phyloP scores from a whole-genome alignment of 2,113 vertebrate genomes.

The Podiceps cristatus region DNA sequence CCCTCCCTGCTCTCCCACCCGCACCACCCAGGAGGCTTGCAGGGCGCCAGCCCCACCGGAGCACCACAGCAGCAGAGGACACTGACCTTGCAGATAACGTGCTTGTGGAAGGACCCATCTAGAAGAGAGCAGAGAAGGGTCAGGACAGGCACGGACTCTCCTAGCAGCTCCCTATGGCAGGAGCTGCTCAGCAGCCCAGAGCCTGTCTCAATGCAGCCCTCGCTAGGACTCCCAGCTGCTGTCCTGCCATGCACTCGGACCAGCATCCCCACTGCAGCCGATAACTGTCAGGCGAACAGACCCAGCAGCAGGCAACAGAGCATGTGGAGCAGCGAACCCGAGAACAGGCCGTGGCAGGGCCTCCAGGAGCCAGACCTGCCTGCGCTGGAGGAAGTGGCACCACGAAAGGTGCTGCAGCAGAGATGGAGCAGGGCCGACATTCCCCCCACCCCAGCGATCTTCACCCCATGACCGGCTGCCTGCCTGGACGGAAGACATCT shows the following conservation, averaged over 20 bases:
- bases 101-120: constrained; percentile 70
- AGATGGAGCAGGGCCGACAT: not conserved
- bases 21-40: rapidly evolving
- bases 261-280: not conserved
- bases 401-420: rapidly evolving
- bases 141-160: not conserved
- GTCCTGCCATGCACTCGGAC: rapidly evolving
- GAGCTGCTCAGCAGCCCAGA: not conserved
- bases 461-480: rapidly evolving
- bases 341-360: not conserved
- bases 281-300: rapidly evolving
- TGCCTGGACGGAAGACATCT: rapidly evolving
- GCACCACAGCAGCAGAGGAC: rapidly evolving
- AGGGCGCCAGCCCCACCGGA: not conserved
- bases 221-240: not conserved
- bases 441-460: no score
- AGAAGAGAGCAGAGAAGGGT: constrained; percentile 34
- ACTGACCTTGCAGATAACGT: constrained; percentile 81
- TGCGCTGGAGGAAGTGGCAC: rapidly evolving
- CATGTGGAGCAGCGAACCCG: not conserved
- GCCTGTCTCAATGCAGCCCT: rapidly evolving
- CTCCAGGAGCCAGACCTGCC: not conserved
- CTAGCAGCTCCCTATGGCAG: not conserved
- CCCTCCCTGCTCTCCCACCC: not conserved
- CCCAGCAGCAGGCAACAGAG: not conserved